Evolutionary conservation across 2,113 vertebrate species (phyloP).

Genomic region (Buteo buteo): DNA sequence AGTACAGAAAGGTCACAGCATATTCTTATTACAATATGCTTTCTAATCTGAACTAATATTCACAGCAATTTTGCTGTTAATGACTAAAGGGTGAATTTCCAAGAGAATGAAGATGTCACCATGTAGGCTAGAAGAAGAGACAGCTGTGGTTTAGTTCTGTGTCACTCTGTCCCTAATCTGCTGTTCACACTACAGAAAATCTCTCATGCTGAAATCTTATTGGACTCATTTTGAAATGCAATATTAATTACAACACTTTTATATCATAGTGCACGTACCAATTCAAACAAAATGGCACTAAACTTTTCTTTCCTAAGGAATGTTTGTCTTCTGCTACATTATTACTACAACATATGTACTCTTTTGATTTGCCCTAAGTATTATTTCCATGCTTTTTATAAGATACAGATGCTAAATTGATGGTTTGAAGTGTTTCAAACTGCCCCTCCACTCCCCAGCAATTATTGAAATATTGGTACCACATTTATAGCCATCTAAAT

Average conservation of each 20-base stretch:
- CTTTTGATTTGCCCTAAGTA: not conserved
- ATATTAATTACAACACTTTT: not conserved
- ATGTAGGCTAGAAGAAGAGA: not conserved
- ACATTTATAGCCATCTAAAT: slow-evolving; percentile 33
- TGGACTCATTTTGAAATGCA: not conserved
- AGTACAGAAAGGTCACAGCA: not conserved
- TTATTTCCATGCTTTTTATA: slow-evolving; percentile 18
- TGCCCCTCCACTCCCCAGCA: not conserved
- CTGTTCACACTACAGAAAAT: not conserved
- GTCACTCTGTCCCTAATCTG: not conserved
- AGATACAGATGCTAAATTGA: slow-evolving; percentile 42
- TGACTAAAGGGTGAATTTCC: not conserved
- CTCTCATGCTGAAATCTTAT: not conserved
- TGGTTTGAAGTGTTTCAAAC: slow-evolving; percentile 45
- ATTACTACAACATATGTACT: not conserved
- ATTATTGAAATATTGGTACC: slow-evolving; percentile 54
- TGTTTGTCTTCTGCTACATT: not conserved
- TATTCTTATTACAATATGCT: not conserved
- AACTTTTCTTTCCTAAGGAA: not conserved
- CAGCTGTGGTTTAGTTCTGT: not conserved
- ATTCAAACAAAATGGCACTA: not conserved
- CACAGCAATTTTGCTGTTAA: not conserved
- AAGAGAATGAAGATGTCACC: not conserved
- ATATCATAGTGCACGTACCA: not conserved
- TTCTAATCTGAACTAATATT: not conserved